phyloP scores from a whole-genome alignment of 2,888 invertebrate genomes.

The Thereva nobilitata region DNA sequence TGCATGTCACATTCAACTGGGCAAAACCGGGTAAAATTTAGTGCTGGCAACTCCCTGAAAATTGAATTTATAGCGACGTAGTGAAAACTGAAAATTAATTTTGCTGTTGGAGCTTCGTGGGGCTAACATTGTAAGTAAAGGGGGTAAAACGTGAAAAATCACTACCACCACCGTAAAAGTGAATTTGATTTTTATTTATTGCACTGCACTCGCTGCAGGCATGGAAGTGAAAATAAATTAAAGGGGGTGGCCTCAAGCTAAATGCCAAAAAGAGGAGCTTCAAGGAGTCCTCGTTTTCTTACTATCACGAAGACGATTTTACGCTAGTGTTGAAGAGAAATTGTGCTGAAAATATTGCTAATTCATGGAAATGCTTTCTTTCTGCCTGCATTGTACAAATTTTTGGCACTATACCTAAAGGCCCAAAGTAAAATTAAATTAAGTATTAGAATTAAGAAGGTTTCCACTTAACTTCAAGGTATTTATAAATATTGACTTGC shows the following conservation, averaged over 20 bases:
- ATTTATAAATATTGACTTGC: too few relatives aligned
- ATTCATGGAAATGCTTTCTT: constrained; percentile 24
- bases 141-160: constrained; percentile 31
- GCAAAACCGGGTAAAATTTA: constrained; percentile 26
- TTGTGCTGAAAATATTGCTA: constrained; percentile 15
- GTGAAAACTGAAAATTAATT: constrained; percentile 37
- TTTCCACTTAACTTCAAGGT: too few relatives aligned
- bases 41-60: constrained; percentile 31
- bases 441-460: too few relatives aligned
- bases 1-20: constrained; percentile 5
- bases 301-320: constrained; percentile 1
- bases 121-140: neutral
- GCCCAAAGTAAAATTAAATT: too few relatives aligned
- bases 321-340: neutral
- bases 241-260: constrained; percentile 23
- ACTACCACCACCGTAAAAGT: constrained; percentile 30
- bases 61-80: constrained; percentile 33
- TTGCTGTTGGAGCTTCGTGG: constrained; percentile 22
- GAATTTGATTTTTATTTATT: constrained; percentile 37
- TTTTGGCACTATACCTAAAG: too few relatives aligned
- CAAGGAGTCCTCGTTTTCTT: constrained; percentile 4
- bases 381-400: neutral
- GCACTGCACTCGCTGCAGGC: constrained; percentile 31
- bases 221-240: constrained; percentile 32
- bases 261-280: constrained; percentile 15